A percentile compares a stretch with the other conserved stretches of the same genome.
Evolutionary conservation across 2,888 invertebrate genomes (phyloP).

Genomic region (Sarcophaga rosellei): DNA sequence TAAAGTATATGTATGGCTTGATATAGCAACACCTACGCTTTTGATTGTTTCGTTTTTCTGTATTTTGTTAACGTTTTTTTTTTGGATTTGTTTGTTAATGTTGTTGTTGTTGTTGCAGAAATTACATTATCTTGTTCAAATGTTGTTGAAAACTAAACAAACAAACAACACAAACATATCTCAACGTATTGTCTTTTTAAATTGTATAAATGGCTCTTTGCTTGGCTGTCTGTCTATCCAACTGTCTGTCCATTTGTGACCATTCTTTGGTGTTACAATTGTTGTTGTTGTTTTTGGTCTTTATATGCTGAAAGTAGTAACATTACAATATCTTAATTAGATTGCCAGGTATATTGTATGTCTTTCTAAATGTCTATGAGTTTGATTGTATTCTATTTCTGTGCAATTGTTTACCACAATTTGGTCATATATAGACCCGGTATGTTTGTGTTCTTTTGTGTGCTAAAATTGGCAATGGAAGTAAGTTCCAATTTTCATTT

Average conservation of each 20-base stretch:
- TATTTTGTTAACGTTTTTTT: neutral
- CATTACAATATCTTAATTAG: conserved; percentile 63
- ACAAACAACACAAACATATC: conserved; percentile 29
- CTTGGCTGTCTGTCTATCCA: neutral
- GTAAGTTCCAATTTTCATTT: conserved; percentile 63
- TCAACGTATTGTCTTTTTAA: conserved; percentile 38
- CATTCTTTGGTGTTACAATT: neutral
- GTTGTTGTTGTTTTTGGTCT: conserved; percentile 18
- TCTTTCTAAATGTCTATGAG: neutral
- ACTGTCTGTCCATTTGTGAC: neutral
- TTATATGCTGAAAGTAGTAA: conserved; percentile 44
- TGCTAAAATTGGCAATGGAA: conserved; percentile 55
- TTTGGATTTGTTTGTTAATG: neutral
- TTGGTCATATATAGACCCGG: conserved; percentile 38
- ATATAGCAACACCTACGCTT: conserved; percentile 61
- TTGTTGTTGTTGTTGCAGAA: conserved; percentile 21
- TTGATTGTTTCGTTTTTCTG: conserved; percentile 42
- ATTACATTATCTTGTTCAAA: conserved; percentile 40
- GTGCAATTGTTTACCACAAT: conserved; percentile 49
- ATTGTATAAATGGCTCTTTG: neutral
- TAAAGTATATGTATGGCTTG: conserved; percentile 15
- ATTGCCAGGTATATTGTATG: conserved; percentile 43
- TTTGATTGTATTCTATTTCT: conserved; percentile 34
- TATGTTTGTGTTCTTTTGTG: conserved; percentile 36
- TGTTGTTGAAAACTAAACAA: conserved; percentile 18